Evolutionary conservation across 2,797 vertebrate genomes (phyloP), one percentile per base, ranked within the genome.

Genomic region (Lutjanus campechanus): DNA sequence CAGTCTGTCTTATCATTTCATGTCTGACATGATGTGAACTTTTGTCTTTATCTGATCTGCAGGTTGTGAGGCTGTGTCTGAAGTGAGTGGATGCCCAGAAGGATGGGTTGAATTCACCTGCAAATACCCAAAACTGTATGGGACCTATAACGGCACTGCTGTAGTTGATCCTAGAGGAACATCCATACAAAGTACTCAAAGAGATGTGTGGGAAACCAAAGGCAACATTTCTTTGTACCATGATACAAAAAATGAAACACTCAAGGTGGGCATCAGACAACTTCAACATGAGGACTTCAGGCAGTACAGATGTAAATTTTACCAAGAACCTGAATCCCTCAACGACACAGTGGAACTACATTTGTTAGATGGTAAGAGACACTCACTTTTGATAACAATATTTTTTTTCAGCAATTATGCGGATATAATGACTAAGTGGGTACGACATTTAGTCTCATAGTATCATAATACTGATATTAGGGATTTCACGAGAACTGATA

Each of bases 261-360:
- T 78, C 29, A 73, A 1, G 1, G 53, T 81, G 50, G 0, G 0
- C 20, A 56, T 77, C 29, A 66, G 40, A 59, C 1, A 12, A 2
- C 29, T 71, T 5, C 0, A 5, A 8, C 0, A 0, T 0, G 0
- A 2, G 0, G 43, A 76, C 15, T 22, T 0, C 15, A 59, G 41
- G 0, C 0, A 13, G 0, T 79, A 78, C 25, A 0, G 4, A 19
- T 82, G 65, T 69, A 0, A 1, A 13, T 61, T 60, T 63, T 0
- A 43, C 1, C 0, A 7, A 40, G 1, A 1, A 5, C 3, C 0
- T 0, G 1, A 15, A 0, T 8, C 11, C 19, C 0, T 0, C 11
- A 0, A 1, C 2, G 1, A 51, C 2, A 4, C 0, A 2, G 11
- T 19, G 20, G 1, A 46, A 17, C 11, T 41, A 4, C 0, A 77